Evolutionary conservation across 1,140 invertebrate species (phyloP).

Genomic region (Coelopa frigida): DNA sequence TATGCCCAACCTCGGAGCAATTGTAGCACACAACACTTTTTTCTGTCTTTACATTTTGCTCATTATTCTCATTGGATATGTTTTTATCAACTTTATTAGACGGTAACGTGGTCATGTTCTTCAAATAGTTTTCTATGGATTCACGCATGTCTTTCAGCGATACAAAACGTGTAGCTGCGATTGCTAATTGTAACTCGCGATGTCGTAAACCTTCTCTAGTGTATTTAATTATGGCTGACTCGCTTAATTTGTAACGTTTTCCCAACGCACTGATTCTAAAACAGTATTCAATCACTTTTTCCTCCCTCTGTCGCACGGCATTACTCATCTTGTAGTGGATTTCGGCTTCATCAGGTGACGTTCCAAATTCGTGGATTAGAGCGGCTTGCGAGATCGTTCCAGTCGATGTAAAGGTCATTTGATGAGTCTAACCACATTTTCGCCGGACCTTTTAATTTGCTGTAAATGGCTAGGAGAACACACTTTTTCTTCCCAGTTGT

Average conservation of each 20-base stretch:
- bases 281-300: constrained; percentile 7
- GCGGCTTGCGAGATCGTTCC: not conserved
- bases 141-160: constrained; percentile 9
- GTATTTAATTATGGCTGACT: constrained; percentile 7
- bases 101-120: not conserved
- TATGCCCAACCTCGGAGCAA: constrained; percentile 9
- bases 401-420: not conserved
- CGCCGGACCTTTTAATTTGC: constrained; percentile 7
- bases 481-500: constrained; percentile 4
- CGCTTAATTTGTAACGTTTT: not conserved
- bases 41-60: not conserved
- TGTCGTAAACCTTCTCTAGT: constrained; percentile 5
- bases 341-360: constrained; percentile 5
- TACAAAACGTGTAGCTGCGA: not conserved
- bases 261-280: constrained; percentile 2
- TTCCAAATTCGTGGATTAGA: constrained; percentile 4
- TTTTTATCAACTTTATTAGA: too few relatives aligned
- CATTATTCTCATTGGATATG: not conserved
- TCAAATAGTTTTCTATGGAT: constrained; percentile 3
- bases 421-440: constrained; percentile 7
- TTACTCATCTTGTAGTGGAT: not conserved
- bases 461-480: constrained; percentile 5
- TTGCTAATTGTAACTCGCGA: constrained; percentile 1
- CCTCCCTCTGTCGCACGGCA: not conserved
- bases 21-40: constrained; percentile 3